Evolutionary conservation across 2,888 invertebrate genomes (phyloP).

Genomic region (Argyresthia albistria): DNA sequence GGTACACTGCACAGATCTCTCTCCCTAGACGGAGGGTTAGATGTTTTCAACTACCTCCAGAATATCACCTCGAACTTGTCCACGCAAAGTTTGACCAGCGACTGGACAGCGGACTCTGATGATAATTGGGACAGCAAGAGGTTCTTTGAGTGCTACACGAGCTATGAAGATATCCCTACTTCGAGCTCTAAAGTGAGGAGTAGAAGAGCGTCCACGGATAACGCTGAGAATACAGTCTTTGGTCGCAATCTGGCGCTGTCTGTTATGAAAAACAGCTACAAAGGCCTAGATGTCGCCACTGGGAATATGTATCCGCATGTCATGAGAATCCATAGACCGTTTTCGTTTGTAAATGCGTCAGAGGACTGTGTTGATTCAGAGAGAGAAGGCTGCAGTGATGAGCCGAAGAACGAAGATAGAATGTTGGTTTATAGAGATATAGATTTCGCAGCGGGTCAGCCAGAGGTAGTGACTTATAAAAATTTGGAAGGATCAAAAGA

Average conservation of each 20-base stretch:
- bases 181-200: conserved; percentile 49
- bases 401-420: conserved; percentile 15
- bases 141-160: conserved; percentile 23
- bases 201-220: conserved; percentile 50
- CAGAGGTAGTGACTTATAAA: background rate
- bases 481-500: conserved; percentile 4
- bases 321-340: conserved; percentile 42
- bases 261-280: conserved; percentile 44
- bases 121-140: conserved; percentile 19
- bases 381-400: conserved; percentile 17
- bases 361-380: background rate
- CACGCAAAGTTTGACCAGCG: conserved; percentile 25
- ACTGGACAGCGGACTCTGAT: conserved; percentile 43
- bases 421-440: background rate
- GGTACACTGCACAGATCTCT: conserved; percentile 46
- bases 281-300: conserved; percentile 30
- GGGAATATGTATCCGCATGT: conserved; percentile 39
- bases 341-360: conserved; percentile 22
- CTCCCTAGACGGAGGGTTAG: conserved; percentile 50
- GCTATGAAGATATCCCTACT: conserved; percentile 58
- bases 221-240: conserved; percentile 19
- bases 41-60: conserved; percentile 44
- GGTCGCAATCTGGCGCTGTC: conserved; percentile 33
- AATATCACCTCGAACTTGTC: conserved; percentile 41
- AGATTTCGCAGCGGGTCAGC: too few relatives aligned